Percentiles rank a stretch among this genome's conserved stretches.
These are phyloP conservation scores for Epinephelus lanceolatus DNA, from an alignment of 2,113 vertebrate genomes.

Conservation along the genomic window DNA sequence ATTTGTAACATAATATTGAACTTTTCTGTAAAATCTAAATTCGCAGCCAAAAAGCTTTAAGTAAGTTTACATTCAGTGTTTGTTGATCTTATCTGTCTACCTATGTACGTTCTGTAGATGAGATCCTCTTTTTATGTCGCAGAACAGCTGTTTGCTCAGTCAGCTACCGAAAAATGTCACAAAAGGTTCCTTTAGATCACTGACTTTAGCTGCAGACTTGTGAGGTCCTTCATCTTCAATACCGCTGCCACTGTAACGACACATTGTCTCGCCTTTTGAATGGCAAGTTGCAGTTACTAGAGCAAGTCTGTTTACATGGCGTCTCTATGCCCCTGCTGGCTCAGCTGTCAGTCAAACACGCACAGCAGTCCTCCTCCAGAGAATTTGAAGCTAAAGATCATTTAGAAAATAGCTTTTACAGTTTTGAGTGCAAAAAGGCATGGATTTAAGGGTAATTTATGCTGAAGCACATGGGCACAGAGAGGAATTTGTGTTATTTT, in stretches of 20 bases:
- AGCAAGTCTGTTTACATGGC: constrained; percentile 17
- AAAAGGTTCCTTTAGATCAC: background rate
- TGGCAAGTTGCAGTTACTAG: background rate
- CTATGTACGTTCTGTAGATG: background rate
- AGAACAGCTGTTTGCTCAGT: background rate
- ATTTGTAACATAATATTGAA: background rate
- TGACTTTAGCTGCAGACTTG: background rate
- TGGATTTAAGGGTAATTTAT: background rate
- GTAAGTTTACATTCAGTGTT: background rate
- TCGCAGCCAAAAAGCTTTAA: background rate
- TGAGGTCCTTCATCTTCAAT: background rate
- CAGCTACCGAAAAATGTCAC: background rate
- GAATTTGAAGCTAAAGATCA: background rate
- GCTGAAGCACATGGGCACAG: background rate
- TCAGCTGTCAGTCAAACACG: constrained; percentile 39
- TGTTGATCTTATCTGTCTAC: background rate
- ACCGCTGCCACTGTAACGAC: background rate
- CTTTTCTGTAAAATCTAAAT: background rate
- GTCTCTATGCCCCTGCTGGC: constrained; percentile 11
- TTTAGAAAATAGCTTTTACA: background rate
- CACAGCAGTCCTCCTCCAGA: background rate
- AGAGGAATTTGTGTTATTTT: background rate
- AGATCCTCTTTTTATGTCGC: background rate
- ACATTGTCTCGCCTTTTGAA: background rate
- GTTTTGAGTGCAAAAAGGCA: background rate